These are phyloP conservation scores for Polyommatus icarus DNA, from an alignment of 2,888 invertebrate species.

Conservation along the genomic window DNA sequence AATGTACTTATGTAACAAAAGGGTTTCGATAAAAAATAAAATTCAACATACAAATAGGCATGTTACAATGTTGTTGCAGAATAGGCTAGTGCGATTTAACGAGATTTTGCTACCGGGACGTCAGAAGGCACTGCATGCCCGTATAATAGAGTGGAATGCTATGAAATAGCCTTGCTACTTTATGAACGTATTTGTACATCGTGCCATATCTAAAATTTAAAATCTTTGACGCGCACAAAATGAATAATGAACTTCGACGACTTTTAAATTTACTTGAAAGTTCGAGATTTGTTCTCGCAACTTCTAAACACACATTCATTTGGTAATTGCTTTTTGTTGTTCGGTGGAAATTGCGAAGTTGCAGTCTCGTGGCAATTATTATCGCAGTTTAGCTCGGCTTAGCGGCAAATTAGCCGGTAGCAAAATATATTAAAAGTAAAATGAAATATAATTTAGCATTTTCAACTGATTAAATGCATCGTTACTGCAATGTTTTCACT, in stretches of 20 bases:
- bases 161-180: background rate
- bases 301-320: slow-evolving; percentile 25
- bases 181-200: background rate
- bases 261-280: slow-evolving; percentile 13
- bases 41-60: too few species aligned
- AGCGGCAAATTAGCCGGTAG: background rate
- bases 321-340: slow-evolving; percentile 21
- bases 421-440: background rate
- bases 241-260: slow-evolving; percentile 26
- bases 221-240: background rate
- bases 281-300: slow-evolving; percentile 17
- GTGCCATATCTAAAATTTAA: background rate
- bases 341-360: background rate
- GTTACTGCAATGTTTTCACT: too few species aligned
- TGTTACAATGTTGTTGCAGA: too few species aligned
- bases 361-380: background rate
- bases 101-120: too few species aligned
- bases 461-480: too few species aligned
- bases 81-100: too few species aligned
- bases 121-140: too few species aligned
- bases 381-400: background rate
- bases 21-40: too few species aligned
- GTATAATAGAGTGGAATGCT: too few species aligned
- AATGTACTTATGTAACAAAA: too few species aligned
- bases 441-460: too few species aligned